These are phyloP conservation scores for Larimichthys crocea DNA, from an alignment of 2,113 vertebrate genomes.

Conservation along the genomic window DNA sequence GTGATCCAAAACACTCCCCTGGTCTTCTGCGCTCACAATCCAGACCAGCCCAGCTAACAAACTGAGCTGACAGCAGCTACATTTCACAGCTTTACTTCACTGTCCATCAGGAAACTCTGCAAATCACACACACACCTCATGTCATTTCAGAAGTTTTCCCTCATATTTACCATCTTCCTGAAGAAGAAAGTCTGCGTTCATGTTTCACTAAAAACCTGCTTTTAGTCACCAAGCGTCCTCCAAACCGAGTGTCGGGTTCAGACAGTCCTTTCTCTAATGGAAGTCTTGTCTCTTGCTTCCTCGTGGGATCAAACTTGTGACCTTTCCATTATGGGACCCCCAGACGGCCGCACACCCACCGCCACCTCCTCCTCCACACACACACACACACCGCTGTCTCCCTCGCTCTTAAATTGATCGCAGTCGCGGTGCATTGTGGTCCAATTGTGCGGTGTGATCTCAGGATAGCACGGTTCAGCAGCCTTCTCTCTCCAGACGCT, in stretches of 20 bases:
- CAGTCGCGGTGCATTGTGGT: constrained; percentile 53
- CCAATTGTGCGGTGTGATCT: constrained; percentile 57
- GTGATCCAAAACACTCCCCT: no score
- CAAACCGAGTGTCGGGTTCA: not conserved
- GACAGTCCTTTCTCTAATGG: constrained; percentile 53
- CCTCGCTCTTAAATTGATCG: constrained; percentile 44
- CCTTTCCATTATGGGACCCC: constrained; percentile 45
- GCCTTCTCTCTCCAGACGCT: not conserved
- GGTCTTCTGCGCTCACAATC: no score
- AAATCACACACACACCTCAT: no score
- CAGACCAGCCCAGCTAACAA: no score
- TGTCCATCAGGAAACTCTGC: no score
- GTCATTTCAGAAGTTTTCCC: no score
- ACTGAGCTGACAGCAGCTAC: no score
- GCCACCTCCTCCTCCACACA: not conserved
- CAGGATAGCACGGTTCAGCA: constrained; percentile 36
- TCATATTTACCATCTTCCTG: no score
- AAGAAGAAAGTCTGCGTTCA: no score
- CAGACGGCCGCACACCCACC: not conserved
- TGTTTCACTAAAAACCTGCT: no score
- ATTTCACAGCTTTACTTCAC: no score
- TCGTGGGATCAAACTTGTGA: constrained; percentile 54
- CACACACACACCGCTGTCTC: not conserved
- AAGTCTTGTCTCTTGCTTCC: constrained; percentile 49
- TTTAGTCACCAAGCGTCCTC: no score